Base-by-base conservation (phyloP, 30 jellyfish, hydroid and myxozoan genomes). In the Aurelia aurita complex sp. Pacific region DNA sequence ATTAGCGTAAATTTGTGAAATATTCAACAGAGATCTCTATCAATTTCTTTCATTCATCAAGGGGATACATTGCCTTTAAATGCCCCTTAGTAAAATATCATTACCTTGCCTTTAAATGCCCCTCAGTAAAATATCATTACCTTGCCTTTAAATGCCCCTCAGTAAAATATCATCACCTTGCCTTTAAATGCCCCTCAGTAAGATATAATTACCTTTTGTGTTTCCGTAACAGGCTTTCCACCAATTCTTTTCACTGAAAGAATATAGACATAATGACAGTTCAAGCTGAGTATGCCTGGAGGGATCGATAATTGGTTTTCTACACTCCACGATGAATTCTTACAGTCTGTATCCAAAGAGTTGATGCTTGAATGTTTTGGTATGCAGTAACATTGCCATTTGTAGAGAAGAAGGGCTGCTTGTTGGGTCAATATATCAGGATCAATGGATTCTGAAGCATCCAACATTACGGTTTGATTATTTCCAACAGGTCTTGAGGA, bases 401-500 rank as follows among this genome's bases (percentile, higher is more conserved):
- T 80, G 66, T 69, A 88, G 3, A 33, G 82, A 55, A 88, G 89
- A 1, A 9, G 75, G 13, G 81, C 33, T 14, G 78, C 68, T 40
- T 52, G 54, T 10, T 43, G 71, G 8, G 23, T 15, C 38, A 35
- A 7, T 11, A 55, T 53, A 53, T 89, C 97, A 11, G 97, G 96
- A 73, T 89, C 96, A 29, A 84, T 85, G 54, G 92, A 76, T 13
- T 61, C 52, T 46, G 94, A 71, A 5, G 91, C 96, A 74, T 89
- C 88, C 76, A 94, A 50, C 9, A 34, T 40, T 43, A 89, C n/a
- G 1, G 85, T 32, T 68, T 94, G 96, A 52, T 74, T 76, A 34
- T 34, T 57, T 53, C 97, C 97, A 29, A 89, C 61, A 13, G 46
- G 38, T n/a, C 95, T 91, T 10, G 15, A 6, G 11, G 70, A 17